Evolutionary conservation across 1,140 invertebrate species (phyloP), one percentile per base, ranked within the genome.

Genomic region (Zaprionus inermis): DNA sequence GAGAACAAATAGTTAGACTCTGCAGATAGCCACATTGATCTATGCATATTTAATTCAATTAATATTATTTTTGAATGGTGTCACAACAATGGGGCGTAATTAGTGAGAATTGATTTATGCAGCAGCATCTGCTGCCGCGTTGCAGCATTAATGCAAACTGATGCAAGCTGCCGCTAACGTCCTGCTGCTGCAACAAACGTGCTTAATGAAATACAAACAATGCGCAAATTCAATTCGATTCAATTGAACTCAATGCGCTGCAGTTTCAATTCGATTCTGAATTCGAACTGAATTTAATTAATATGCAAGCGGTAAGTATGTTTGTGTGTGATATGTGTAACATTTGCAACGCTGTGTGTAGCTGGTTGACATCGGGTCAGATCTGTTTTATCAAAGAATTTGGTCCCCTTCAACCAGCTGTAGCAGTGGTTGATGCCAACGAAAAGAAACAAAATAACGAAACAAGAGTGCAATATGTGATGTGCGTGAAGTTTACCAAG

Each of bases 361-460:
- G 91, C 91, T 91, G 90, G 91, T 91, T 92, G 91, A 89, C 84
- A 90, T 90, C 88, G 91, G 91, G 91, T 92, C 91, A 92, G 86
- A 92, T 92, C 79, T 91, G 68, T 70, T 83, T 61, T 75, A 66
- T 24, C 20, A 52, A 78, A 88, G 81, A 36, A 92, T 92, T 92
- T 92, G 91, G 91, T 91, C 91, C 91, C 91, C 91, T 92, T 91
- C 91, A 92, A 92, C 91, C 91, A 92, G 91, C 91, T 92, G 91
- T 92, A 91, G 81, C 90, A 91, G 90, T 90, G 75, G 60, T 91
- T 91, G 90, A 74, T 82, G 64, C 41, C 90, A 91, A 78, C 90
- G 5, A 4, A 24, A 24, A 24, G 5, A 28, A 28, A 28, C 24
- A 28, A 28, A 72, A 77, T 36, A 51, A 34, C 54, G 12, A 32